Percentiles rank a stretch among this genome's conserved stretches.
phyloP scores from a whole-genome alignment of 2,797 vertebrate genomes.

The Cryptoprocta ferox region DNA sequence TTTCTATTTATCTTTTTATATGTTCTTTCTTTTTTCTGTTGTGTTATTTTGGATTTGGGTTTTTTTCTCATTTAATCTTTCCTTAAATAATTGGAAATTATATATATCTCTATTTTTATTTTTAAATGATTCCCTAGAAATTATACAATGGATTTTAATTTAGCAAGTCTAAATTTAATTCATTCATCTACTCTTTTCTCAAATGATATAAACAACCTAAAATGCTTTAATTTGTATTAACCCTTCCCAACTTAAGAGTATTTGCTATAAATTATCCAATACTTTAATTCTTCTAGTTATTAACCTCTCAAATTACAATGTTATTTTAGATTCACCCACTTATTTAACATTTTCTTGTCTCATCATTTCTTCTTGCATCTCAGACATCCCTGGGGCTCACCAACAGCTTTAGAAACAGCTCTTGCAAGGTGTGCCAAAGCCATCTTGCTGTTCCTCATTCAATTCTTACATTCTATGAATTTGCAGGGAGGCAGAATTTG shows the following conservation, averaged over 20 bases:
- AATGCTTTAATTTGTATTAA: background rate
- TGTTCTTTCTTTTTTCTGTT: background rate
- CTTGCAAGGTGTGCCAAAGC: slow-evolving; percentile 93
- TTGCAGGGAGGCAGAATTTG: slow-evolving; percentile 88
- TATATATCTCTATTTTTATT: background rate
- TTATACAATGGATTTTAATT: background rate
- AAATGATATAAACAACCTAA: background rate
- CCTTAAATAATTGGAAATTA: background rate
- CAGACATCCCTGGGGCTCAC: slow-evolving; percentile 59
- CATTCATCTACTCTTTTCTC: background rate
- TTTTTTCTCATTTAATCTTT: background rate
- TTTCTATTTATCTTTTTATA: background rate
- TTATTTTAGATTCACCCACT: background rate
- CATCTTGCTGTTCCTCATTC: slow-evolving; percentile 94
- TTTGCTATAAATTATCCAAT: background rate
- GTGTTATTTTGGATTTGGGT: background rate
- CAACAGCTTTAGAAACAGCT: slow-evolving; percentile 91
- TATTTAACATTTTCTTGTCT: background rate
- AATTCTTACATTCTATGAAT: slow-evolving; percentile 95
- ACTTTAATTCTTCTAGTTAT: background rate
- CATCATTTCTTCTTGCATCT: background rate
- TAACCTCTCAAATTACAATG: background rate
- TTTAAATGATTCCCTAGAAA: background rate
- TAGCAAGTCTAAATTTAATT: background rate
- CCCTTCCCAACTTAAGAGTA: background rate